Percentiles rank a stretch among this genome's conserved stretches.
These are phyloP conservation scores for Miichthys miiuy DNA, from an alignment of 2,797 vertebrate species.

Conservation along the genomic window DNA sequence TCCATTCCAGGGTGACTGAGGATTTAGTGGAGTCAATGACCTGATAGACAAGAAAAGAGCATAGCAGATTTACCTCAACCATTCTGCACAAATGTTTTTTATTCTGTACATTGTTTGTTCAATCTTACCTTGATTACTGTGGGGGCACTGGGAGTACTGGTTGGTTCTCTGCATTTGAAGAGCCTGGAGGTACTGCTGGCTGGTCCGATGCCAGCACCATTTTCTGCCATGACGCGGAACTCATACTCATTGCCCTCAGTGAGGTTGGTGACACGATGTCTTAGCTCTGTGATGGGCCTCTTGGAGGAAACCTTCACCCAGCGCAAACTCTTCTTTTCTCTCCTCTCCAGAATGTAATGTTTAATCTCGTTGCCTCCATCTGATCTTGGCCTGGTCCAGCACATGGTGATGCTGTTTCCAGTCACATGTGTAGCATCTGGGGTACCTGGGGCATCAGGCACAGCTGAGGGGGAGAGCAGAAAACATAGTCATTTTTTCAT, in stretches of 20 bases:
- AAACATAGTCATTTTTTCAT: background rate
- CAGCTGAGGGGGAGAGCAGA: conserved; percentile 82
- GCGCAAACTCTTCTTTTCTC: conserved; percentile 97
- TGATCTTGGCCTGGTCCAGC: conserved; percentile 93
- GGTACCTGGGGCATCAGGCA: conserved; percentile 95
- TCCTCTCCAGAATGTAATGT: conserved; percentile 96
- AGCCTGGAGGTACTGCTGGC: conserved; percentile 93
- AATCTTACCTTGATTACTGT: conserved; percentile 91
- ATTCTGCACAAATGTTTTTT: background rate
- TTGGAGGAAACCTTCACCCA: conserved; percentile 98
- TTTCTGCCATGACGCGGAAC: conserved; percentile 99
- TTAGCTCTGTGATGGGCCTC: conserved; percentile 93
- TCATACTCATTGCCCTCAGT: conserved; percentile 98
- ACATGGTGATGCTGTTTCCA: conserved; percentile 94
- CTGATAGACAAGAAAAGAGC: conserved; percentile 50
- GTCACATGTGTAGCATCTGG: conserved; percentile 95
- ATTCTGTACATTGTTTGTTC: background rate
- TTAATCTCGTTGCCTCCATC: conserved; percentile 98
- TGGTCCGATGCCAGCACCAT: conserved; percentile 93
- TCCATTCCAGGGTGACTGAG: conserved; percentile 96
- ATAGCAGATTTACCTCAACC: background rate
- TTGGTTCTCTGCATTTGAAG: conserved; percentile 97
- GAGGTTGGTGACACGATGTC: conserved; percentile 93
- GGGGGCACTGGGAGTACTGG: conserved; percentile 93
- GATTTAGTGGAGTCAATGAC: conserved; percentile 93